Base-by-base conservation (phyloP, 1,140 invertebrate species). In the Leptinotarsa undecemlineata region DNA sequence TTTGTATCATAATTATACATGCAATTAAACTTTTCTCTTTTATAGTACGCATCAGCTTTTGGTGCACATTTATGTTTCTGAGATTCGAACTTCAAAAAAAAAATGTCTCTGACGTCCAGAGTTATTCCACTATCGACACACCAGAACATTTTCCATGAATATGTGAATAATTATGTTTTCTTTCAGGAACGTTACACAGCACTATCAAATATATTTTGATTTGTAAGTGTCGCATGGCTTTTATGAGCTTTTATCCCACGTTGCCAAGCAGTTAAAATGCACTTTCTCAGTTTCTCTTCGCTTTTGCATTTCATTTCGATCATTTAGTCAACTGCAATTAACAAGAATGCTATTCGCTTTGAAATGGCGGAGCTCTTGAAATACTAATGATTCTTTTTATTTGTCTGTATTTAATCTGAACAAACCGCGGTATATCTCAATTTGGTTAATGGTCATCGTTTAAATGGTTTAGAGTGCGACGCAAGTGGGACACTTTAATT, bases 171-270 rank as follows among this genome's bases (percentile, higher is more conserved):
- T 42, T 69, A 48, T 73, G 71, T 73, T 74, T 74, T 71, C 68
- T 79, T 79, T 75, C 75, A 79, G 78, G 78, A 63, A 71, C 68
- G 68, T 69, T 79, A 77, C 70, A 76, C 68, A 67, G 70, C 69
- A 48, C 57, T 76, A 42, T 67, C 76, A 33, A 68, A 77, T 72
- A 75, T 79, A 48, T 76, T 71, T 70, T 79, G 74, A 76, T 75
- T 72, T 73, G 70, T 70, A 74, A 75, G 75, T 73, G 47, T 68
- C 67, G 23, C 23, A 48, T 21, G 69, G n/a, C 23, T 47, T 68
- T 42, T 47, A 68, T 42, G 66, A 17, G 33, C 33, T 17, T 19
- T 19, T n/a, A n/a, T 17, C 51, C 1, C 51, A 57, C 51, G 1
- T 57, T 57, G 23, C 42, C 8, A n/a, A 68, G 66, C 33, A 68